phyloP scores from a whole-genome alignment of 1,140 invertebrate species.

The Pinna nobilis region DNA sequence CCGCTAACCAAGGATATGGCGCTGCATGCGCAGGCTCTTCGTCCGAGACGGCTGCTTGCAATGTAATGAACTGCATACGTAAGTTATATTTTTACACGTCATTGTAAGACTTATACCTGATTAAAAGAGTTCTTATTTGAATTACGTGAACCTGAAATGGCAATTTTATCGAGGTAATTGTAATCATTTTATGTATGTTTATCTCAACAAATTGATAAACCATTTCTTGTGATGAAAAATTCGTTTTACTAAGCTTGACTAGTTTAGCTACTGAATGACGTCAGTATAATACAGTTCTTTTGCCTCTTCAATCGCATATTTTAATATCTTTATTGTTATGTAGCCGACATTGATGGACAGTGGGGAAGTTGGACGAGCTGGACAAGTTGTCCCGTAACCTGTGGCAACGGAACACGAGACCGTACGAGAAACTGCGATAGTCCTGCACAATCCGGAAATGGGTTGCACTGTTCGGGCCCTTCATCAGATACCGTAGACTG shows the following conservation, averaged over 20 bases:
- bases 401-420: conserved; percentile 5
- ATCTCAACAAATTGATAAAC: no score
- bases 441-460: conserved; percentile 13
- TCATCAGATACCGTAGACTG: background rate
- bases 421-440: conserved; percentile 17
- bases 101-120: background rate
- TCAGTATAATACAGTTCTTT: no score
- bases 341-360: conserved; percentile 27
- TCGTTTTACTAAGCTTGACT: no score
- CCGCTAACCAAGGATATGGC: conserved; percentile 24
- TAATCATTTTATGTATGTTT: no score
- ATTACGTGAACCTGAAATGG: no score
- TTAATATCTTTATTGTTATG: background rate
- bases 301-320: background rate
- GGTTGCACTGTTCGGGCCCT: conserved; percentile 8
- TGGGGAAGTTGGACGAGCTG: conserved; percentile 19
- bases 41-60: background rate
- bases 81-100: background rate
- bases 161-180: no score
- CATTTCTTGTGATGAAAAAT: no score
- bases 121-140: background rate
- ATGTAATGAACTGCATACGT: conserved; percentile 10
- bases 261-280: no score
- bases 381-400: conserved; percentile 18
- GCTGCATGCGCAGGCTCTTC: background rate